phyloP scores from a whole-genome alignment of 1,140 invertebrate genomes.

The Danaus plexippus region DNA sequence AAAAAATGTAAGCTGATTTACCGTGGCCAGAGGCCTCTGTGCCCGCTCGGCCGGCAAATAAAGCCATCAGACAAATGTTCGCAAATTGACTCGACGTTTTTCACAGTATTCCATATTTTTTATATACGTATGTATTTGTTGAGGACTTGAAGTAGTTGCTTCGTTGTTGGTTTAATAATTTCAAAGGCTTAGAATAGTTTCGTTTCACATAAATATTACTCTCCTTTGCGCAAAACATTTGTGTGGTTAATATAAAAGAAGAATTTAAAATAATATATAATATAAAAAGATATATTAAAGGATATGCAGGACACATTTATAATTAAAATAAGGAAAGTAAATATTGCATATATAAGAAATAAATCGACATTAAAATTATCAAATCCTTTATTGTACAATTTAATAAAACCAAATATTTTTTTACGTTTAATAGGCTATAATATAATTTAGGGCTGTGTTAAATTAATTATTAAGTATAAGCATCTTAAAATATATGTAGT shows the following conservation, averaged over 20 bases:
- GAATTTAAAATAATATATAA: background rate
- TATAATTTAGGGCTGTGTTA: too few relatives aligned
- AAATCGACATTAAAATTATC: too few relatives aligned
- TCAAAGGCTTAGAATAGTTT: conserved; percentile 19
- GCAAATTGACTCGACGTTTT: conserved; percentile 67
- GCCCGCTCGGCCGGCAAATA: conserved; percentile 59
- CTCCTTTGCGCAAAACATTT: too few relatives aligned
- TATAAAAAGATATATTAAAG: background rate
- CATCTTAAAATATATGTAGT: conserved; percentile 6
- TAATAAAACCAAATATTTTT: too few relatives aligned
- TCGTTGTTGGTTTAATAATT: conserved; percentile 21
- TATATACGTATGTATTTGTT: conserved; percentile 33
- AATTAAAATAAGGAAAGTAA: too few relatives aligned
- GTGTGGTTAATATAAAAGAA: too few relatives aligned
- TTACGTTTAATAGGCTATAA: background rate
- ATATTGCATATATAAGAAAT: too few relatives aligned
- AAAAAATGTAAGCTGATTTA: conserved; percentile 69
- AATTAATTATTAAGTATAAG: too few relatives aligned
- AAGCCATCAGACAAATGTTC: conserved; percentile 67
- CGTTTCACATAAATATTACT: conserved; percentile 13
- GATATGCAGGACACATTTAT: too few relatives aligned
- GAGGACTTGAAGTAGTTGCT: conserved; percentile 18
- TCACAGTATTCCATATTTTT: conserved; percentile 61
- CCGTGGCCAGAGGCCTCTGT: conserved; percentile 45
- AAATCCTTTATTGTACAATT: too few relatives aligned